Evolutionary conservation across 2,888 invertebrate genomes (phyloP).

Genomic region (Chrysopilus asiliformis): DNA sequence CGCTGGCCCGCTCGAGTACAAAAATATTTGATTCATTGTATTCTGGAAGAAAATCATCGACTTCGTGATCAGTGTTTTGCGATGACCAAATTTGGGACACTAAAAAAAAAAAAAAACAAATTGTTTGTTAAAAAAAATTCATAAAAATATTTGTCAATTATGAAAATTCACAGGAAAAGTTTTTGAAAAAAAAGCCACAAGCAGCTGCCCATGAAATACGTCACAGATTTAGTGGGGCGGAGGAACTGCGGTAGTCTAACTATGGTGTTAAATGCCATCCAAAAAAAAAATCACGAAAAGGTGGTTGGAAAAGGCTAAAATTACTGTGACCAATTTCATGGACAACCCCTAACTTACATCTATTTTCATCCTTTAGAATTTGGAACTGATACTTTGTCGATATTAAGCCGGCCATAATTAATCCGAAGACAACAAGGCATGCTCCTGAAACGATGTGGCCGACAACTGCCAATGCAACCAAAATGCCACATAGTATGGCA

Average conservation of each 20-base stretch:
- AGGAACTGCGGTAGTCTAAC: too few species aligned
- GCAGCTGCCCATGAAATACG: too few species aligned
- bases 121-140: too few species aligned
- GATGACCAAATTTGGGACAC: neutral
- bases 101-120: too few species aligned
- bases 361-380: conserved; percentile 25
- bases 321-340: too few species aligned
- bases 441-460: conserved; percentile 30
- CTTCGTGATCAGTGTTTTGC: conserved; percentile 21
- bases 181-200: too few species aligned
- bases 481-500: conserved; percentile 18
- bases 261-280: too few species aligned
- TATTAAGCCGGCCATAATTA: conserved; percentile 25
- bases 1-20: conserved; percentile 30
- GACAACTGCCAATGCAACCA: conserved; percentile 24
- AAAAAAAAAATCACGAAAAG: neutral
- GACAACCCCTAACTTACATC: conserved; percentile 24
- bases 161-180: too few species aligned
- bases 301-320: too few species aligned
- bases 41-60: conserved; percentile 33
- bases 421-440: conserved; percentile 24
- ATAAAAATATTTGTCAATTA: too few species aligned
- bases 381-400: conserved; percentile 30
- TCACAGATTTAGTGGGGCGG: too few species aligned
- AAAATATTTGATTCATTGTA: conserved; percentile 28